phyloP scores from a whole-genome alignment of 1,140 invertebrate genomes.

The Pseudomyrmex sp. region DNA sequence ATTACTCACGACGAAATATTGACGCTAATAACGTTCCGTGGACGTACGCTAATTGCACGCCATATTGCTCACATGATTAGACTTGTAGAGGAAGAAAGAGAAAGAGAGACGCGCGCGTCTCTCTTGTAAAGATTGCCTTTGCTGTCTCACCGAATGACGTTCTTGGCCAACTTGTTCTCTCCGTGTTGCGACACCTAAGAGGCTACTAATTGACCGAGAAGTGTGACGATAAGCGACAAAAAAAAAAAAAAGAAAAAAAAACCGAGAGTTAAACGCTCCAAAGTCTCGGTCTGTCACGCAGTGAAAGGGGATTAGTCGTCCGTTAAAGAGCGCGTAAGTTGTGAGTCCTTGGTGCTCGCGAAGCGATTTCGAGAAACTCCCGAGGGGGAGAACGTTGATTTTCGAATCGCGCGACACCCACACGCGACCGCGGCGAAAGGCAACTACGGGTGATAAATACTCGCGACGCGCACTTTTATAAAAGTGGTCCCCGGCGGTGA shows the following conservation, averaged over 20 bases:
- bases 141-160: constrained; percentile 13
- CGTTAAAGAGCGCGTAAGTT: constrained; percentile 39
- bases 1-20: constrained; percentile 43
- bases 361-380: constrained; percentile 31
- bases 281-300: constrained; percentile 28
- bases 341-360: constrained; percentile 36
- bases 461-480: neutral
- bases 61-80: neutral
- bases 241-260: neutral
- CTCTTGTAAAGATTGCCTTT: constrained; percentile 21
- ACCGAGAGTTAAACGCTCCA: constrained; percentile 8
- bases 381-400: constrained; percentile 4
- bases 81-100: constrained; percentile 3
- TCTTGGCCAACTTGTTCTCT: constrained; percentile 30
- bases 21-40: constrained; percentile 38
- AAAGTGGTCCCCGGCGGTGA: constrained; percentile 17
- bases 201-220: constrained; percentile 45
- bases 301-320: constrained; percentile 47
- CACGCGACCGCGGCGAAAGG: neutral
- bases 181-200: constrained; percentile 42
- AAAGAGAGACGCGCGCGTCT: constrained; percentile 1
- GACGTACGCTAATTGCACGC: constrained; percentile 21
- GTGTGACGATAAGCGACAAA: constrained; percentile 38
- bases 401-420: constrained; percentile 27
- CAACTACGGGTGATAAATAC: neutral